Evolutionary conservation across 2,113 vertebrate species (phyloP), one percentile per base, ranked within the genome.

Genomic region (Eretmochelys imbricata): DNA sequence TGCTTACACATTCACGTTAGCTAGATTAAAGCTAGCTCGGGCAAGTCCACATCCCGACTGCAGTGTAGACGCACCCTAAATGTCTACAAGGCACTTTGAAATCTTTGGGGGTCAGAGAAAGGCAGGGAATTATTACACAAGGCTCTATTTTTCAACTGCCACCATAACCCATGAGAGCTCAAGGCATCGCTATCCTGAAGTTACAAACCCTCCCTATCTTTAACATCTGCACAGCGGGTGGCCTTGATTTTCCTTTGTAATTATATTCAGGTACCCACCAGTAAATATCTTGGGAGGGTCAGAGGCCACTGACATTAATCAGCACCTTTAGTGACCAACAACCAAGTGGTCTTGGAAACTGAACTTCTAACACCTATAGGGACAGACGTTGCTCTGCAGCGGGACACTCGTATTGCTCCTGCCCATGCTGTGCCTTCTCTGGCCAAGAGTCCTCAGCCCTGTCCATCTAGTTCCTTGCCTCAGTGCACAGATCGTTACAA

Each of bases 281-380:
- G 72, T n/a, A 76, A 76, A 25, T 46, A 25, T 6, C n/a, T 55
- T 8, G 22, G 25, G n/a, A 42, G n/a, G 25, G 10, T 13, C 31
- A 25, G 80, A n/a, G 51, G 50, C 53, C 53, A 25, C 80, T n/a
- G 75, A 27, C 57, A 0, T 79, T 11, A 48, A 72, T 10, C 9
- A 42, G 1, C 35, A 12, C 1, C 85, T 80, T 51, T 12, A 7
- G 8, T 35, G 22, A 2, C 4, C 54, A 2, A 11, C 8, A 10
- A 31, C 8, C 12, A 76, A 46, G n/a, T 13, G 22, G 72, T 25
- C 38, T 75, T 75, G 38, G 72, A 76, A 46, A 46, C 19, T 75
- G 69, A 75, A 75, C n/a, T 24, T 42, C 65, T 78, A 48, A 78
- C 25, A 46, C 12, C 42, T 13, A 20, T 38, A 72, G 65, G 19